A percentile compares a stretch with the other conserved stretches of the same genome.
Evolutionary conservation across 2,888 invertebrate species (phyloP).

Genomic region (Chalcis sispes): DNA sequence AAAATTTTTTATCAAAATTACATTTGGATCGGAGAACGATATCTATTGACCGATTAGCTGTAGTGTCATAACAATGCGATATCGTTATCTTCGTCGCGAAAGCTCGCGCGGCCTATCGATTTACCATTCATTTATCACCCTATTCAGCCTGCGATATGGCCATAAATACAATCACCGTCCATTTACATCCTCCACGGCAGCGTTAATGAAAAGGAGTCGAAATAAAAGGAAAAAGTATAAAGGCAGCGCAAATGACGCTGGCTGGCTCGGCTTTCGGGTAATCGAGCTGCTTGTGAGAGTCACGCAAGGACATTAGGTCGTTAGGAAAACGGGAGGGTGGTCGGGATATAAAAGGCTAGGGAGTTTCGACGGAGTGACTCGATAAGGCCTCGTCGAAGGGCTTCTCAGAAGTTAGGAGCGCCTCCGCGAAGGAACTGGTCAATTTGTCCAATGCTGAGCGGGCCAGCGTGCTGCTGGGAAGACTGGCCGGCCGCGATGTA

Average conservation of each 20-base stretch:
- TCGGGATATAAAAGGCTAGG: neutral
- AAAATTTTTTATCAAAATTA: too few relatives aligned
- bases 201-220: neutral
- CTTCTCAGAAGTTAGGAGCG: conserved; percentile 35
- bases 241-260: too few relatives aligned
- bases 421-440: conserved; percentile 86
- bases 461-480: conserved; percentile 61
- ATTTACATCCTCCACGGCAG: conserved; percentile 26
- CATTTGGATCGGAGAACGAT: neutral
- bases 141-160: conserved; percentile 22
- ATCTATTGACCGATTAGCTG: conserved; percentile 26
- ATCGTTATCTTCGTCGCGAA: conserved; percentile 45
- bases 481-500: conserved; percentile 78
- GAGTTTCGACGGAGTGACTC: conserved; percentile 34
- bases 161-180: conserved; percentile 39
- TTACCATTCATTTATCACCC: conserved; percentile 40
- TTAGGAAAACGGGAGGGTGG: neutral
- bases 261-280: too few relatives aligned
- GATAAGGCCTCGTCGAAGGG: conserved; percentile 6
- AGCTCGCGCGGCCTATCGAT: conserved; percentile 25
- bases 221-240: neutral
- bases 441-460: conserved; percentile 84
- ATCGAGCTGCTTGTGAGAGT: neutral
- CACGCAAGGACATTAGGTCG: neutral
- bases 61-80: conserved; percentile 13